Conservation (phyloP, 1,140 invertebrate species). For the Atta texana region DNA sequence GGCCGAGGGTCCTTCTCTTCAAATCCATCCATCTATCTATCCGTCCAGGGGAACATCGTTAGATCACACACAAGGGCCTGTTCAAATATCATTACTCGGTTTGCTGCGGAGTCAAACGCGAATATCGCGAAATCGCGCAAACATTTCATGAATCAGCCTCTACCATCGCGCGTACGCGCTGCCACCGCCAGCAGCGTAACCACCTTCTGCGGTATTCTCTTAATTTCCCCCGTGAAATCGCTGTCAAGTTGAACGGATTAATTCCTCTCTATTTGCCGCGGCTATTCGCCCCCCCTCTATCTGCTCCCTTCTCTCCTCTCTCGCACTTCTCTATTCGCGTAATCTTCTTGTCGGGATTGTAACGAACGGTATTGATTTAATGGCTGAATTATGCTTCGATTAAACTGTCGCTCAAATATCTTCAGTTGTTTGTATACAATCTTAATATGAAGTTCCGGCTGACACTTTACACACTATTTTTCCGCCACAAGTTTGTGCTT, state of each 20-base stretch:
- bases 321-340: constrained; percentile 16
- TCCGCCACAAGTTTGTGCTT: neutral
- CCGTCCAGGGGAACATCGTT: constrained; percentile 45
- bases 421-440: neutral
- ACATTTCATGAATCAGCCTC: constrained; percentile 61
- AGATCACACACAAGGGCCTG: constrained; percentile 59
- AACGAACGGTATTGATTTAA: constrained; percentile 62
- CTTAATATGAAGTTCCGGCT: neutral
- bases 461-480: neutral
- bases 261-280: constrained; percentile 64
- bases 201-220: constrained; percentile 63
- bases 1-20: constrained; percentile 13
- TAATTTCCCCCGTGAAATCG: constrained; percentile 64
- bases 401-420: constrained; percentile 46
- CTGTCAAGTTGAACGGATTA: constrained; percentile 65
- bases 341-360: constrained; percentile 61
- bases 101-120: constrained; percentile 69
- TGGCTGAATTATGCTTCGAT: constrained; percentile 61
- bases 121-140: constrained; percentile 65
- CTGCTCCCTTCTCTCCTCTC: neutral
- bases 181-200: constrained; percentile 50
- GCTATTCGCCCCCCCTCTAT: constrained; percentile 31
- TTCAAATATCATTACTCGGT: constrained; percentile 72
- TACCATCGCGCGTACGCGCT: constrained; percentile 51
- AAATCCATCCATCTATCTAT: constrained; percentile 20